phyloP scores from a whole-genome alignment of 2,797 vertebrate genomes.

The Lutjanus argentimaculatus region DNA sequence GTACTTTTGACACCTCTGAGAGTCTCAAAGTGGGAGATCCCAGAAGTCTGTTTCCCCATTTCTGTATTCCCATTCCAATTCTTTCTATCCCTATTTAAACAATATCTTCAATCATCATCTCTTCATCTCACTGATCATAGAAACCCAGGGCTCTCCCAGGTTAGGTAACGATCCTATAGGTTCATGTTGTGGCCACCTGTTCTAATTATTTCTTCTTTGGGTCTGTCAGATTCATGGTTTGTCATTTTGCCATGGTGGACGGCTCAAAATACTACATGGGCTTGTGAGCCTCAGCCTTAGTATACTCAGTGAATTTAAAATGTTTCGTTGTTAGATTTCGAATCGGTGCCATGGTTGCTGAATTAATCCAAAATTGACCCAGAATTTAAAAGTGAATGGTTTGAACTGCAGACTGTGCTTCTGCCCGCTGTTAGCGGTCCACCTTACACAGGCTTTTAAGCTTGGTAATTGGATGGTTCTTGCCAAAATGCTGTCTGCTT shows the following conservation, averaged over 20 bases:
- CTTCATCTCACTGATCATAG: neutral
- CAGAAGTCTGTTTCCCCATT: neutral
- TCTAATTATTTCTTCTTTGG: neutral
- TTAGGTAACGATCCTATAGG: neutral
- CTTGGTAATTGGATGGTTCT: neutral
- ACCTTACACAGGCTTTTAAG: neutral
- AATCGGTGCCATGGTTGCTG: neutral
- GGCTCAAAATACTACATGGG: neutral
- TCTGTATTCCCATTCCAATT: neutral
- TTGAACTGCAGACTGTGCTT: neutral
- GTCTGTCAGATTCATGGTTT: neutral
- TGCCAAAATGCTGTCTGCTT: neutral
- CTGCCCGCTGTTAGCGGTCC: neutral
- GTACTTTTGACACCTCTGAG: no score
- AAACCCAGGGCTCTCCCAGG: neutral
- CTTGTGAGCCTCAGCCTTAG: no score
- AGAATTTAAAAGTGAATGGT: neutral
- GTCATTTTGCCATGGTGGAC: neutral
- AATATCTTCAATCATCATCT: neutral
- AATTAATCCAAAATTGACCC: neutral
- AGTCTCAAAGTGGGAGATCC: neutral
- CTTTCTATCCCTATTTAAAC: neutral
- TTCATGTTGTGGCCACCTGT: neutral
- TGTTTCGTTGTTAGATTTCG: neutral
- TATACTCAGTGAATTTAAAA: no score